Evolutionary conservation across 2,888 invertebrate genomes (phyloP).

Genomic region (Volucella zonaria): DNA sequence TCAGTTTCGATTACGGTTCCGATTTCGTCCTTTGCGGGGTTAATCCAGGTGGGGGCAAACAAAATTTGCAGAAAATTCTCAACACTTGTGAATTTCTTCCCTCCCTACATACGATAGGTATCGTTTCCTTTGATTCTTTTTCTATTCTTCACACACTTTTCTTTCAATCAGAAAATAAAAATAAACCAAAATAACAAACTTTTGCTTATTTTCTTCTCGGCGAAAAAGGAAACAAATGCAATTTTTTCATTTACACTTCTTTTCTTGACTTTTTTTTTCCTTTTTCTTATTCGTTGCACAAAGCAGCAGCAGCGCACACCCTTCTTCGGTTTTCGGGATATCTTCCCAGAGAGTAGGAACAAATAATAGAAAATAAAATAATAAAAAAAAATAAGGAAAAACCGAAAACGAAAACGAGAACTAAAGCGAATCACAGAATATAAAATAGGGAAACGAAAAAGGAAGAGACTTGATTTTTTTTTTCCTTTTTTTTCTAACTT

Average conservation of each 20-base stretch:
- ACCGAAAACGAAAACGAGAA: constrained; percentile 34
- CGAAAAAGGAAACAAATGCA: constrained; percentile 33
- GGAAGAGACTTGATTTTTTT: constrained; percentile 54
- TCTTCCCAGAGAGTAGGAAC: constrained; percentile 65
- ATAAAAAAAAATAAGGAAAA: constrained; percentile 37
- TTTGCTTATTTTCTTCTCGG: too few species aligned
- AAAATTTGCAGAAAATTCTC: constrained; percentile 7
- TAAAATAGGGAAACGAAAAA: constrained; percentile 60
- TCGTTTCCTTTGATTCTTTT: constrained; percentile 7
- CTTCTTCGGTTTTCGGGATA: constrained; percentile 55
- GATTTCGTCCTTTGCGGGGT: constrained; percentile 15
- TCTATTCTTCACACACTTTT: constrained; percentile 1
- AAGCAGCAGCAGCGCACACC: constrained; percentile 72
- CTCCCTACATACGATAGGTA: neutral
- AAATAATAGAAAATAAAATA: constrained; percentile 27
- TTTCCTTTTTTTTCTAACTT: constrained; percentile 25
- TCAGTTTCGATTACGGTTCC: too few species aligned
- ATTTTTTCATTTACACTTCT: constrained; percentile 59
- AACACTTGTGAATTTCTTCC: neutral
- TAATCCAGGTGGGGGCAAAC: constrained; percentile 51
- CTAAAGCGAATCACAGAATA: constrained; percentile 70
- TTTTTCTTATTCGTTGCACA: constrained; percentile 69
- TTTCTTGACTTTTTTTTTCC: constrained; percentile 42
- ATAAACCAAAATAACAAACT: neutral
- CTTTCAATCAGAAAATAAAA: neutral